Base-by-base conservation (phyloP, 2,888 invertebrate genomes). In the Flabesymbios commensalis region DNA sequence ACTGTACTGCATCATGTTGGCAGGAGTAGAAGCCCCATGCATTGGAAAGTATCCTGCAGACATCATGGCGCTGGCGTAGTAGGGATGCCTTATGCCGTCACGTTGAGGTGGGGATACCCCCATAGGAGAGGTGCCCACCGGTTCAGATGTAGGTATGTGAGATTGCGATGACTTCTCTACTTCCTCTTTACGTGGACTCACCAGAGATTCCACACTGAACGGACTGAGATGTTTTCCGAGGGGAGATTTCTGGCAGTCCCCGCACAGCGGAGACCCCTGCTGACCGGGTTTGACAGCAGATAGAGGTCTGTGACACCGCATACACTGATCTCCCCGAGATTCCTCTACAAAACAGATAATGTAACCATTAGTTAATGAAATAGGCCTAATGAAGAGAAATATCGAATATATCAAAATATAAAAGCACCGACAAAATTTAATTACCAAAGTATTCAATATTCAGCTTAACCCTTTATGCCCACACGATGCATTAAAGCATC, bases 161-260 rank as follows among this genome's bases (percentile, higher is more conserved):
- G 26, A 28, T 17, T 49, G 5, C 39, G 43, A 42, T 36, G 22
- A 3, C n/a, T 36, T 49, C 5, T 60, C 45, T 43, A 39, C 33
- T 14, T 22, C 28, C 19, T 52, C 29, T 2, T 36, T 33, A 10
- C 56, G 42, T 3, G 57, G 43, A n/a, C 59, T 58, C 10, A 64
- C 62, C 22, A 63, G 57, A 19, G 62, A 59, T 49, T 65, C 59
- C 4, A 63, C 55, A 31, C 57, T 60, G 65, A 63, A 60, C 31
- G 53, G 19, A 41, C 63, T 24, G 42, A n/a, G 52, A 28, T 48
- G 3, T 10, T 26, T 1, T 28, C n/a, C 31, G 36, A 29, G 4
- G 57, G 17, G 17, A 28, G 24, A 24, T 17, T 3, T 39, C 49
- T 24, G 26, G 29, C 45, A 29, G 29, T 41, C 26, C n/a, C n/a